Conservation (phyloP, 2,888 invertebrate genomes). For the Acronicta psi region DNA sequence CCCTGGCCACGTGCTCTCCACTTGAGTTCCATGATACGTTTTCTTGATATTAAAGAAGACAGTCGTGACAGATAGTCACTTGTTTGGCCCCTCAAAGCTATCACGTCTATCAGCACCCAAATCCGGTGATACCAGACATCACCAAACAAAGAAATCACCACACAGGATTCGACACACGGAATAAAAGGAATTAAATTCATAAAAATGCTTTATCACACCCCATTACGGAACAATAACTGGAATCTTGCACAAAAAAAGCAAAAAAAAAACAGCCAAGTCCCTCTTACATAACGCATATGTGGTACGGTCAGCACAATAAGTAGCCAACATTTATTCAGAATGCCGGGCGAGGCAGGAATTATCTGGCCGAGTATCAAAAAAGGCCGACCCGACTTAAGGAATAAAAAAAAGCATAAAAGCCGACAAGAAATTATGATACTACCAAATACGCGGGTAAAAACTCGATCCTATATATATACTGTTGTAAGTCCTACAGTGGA, state of each 20-base stretch:
- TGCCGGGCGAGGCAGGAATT: slow-evolving; percentile 73
- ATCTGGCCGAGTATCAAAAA: slow-evolving; percentile 80
- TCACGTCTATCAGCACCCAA: slow-evolving; percentile 2
- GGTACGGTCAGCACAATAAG: slow-evolving; percentile 67
- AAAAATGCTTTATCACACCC: slow-evolving; percentile 76
- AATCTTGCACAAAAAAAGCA: slow-evolving; percentile 61
- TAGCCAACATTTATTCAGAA: slow-evolving; percentile 73
- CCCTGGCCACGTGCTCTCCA: too few species aligned
- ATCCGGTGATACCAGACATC: slow-evolving; percentile 11
- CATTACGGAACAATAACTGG: slow-evolving; percentile 74
- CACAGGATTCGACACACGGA: slow-evolving; percentile 41
- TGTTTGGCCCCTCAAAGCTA: too few species aligned
- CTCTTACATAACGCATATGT: slow-evolving; percentile 66
- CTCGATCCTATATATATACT: slow-evolving; percentile 69
- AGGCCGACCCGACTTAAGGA: slow-evolving; percentile 65
- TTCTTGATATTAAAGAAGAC: too few species aligned
- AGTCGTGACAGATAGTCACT: too few species aligned
- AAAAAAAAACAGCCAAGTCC: slow-evolving; percentile 53
- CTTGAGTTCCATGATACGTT: too few species aligned
- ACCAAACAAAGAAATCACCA: slow-evolving; percentile 47
- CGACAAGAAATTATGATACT: slow-evolving; percentile 87
- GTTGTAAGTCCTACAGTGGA: slow-evolving; percentile 65
- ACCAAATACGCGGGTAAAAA: slow-evolving; percentile 85
- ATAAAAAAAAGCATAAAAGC: slow-evolving; percentile 67
- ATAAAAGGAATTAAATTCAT: slow-evolving; percentile 63